Conservation (phyloP, 2,797 vertebrate species). For the Spinus pinus region DNA sequence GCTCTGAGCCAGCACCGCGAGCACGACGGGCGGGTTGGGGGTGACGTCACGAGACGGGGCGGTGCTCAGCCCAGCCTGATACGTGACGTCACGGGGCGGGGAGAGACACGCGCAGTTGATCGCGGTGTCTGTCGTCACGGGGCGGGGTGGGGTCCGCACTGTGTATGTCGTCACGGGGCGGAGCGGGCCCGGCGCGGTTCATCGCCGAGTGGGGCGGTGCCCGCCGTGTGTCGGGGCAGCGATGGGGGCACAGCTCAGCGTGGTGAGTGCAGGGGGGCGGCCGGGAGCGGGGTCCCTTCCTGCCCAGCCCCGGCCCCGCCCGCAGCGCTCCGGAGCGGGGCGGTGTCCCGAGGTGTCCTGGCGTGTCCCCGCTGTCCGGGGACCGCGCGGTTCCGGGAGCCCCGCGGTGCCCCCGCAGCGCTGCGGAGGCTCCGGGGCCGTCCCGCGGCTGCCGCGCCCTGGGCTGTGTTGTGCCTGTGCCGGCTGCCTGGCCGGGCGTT, state of each 20-base stretch:
- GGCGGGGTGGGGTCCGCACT: accelerated
- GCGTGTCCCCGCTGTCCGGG: background rate
- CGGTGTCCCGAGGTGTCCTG: background rate
- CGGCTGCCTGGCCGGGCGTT: background rate
- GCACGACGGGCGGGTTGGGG: no score
- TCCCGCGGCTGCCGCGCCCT: background rate
- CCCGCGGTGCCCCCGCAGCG: background rate
- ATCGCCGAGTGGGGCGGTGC: background rate
- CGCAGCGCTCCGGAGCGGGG: background rate
- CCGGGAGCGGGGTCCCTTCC: background rate
- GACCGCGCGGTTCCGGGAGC: background rate
- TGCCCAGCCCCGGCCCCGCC: background rate
- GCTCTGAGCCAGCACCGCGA: background rate
- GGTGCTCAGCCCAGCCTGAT: accelerated
- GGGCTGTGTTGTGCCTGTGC: background rate
- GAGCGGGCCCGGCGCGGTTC: no score
- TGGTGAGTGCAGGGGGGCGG: background rate
- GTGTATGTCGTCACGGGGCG: background rate
- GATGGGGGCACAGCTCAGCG: slow-evolving; percentile 3
- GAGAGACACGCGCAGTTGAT: background rate
- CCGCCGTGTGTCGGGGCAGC: background rate
- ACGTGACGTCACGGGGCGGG: background rate
- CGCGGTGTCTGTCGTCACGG: accelerated
- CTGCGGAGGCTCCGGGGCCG: background rate
- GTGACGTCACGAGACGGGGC: background rate